Conservation (phyloP, 1,140 invertebrate species). For the Trichoplusia ni region DNA sequence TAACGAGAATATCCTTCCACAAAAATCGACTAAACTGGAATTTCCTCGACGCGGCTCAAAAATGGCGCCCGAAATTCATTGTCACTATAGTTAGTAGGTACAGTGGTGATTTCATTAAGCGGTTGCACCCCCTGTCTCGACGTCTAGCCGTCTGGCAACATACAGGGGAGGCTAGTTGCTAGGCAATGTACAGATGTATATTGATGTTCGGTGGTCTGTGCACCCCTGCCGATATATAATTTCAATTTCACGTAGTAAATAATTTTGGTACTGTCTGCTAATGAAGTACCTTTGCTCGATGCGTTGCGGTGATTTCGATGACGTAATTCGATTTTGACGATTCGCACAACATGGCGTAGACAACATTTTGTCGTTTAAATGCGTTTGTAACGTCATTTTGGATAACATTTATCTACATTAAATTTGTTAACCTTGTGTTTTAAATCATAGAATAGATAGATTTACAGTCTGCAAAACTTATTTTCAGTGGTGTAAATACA, state of each 20-base stretch:
- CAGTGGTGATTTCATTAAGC: constrained; percentile 31
- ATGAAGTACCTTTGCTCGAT: too few species aligned
- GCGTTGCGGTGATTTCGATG: too few species aligned
- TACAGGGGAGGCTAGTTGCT: constrained; percentile 23
- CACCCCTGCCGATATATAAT: constrained; percentile 7
- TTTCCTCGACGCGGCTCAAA: constrained; percentile 3
- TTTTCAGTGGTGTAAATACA: too few species aligned
- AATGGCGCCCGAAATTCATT: constrained; percentile 20
- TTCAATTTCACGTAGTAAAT: not conserved
- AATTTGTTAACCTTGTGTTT: too few species aligned
- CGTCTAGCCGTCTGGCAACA: constrained; percentile 31
- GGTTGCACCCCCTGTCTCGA: constrained; percentile 26
- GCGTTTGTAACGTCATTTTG: too few species aligned
- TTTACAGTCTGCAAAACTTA: too few species aligned
- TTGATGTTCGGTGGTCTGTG: not conserved
- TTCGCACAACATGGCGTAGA: too few species aligned
- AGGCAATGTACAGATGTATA: constrained; percentile 9
- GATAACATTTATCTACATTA: too few species aligned
- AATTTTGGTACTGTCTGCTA: not conserved
- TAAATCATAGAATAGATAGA: too few species aligned
- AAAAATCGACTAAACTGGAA: constrained; percentile 11
- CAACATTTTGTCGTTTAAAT: too few species aligned
- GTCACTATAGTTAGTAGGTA: constrained; percentile 22
- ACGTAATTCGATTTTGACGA: too few species aligned
- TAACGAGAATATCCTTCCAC: constrained; percentile 6